Evolutionary conservation across 2,888 invertebrate species (phyloP).

Genomic region (Ophioninae sp.): DNA sequence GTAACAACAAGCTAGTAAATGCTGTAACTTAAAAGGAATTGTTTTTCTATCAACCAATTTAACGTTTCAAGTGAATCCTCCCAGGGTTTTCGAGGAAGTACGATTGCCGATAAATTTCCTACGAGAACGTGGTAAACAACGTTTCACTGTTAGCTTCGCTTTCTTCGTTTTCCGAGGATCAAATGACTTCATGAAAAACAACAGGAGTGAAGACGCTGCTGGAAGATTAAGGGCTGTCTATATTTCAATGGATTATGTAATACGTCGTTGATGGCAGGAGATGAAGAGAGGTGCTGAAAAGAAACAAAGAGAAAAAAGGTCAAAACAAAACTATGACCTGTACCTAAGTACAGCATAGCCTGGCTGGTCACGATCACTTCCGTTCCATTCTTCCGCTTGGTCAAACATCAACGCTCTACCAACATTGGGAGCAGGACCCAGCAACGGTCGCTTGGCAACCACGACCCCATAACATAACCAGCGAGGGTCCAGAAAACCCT

Average conservation of each 20-base stretch:
- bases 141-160: slow-evolving; percentile 16
- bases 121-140: slow-evolving; percentile 22
- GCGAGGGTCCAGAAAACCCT: slow-evolving; percentile 66
- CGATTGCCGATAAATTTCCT: slow-evolving; percentile 25
- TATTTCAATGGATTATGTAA: slow-evolving; percentile 60
- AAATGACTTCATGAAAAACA: slow-evolving; percentile 38
- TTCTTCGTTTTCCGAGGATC: slow-evolving; percentile 40
- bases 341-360: slow-evolving; percentile 65
- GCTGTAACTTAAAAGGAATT: background rate
- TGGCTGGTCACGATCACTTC: slow-evolving; percentile 75
- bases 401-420: slow-evolving; percentile 45
- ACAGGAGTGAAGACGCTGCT: background rate
- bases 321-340: slow-evolving; percentile 62
- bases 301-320: slow-evolving; percentile 9
- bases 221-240: slow-evolving; percentile 25
- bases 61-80: background rate
- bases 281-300: background rate
- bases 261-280: slow-evolving; percentile 59
- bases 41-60: background rate
- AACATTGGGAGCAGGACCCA: slow-evolving; percentile 29
- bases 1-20: background rate
- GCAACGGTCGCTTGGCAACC: slow-evolving; percentile 59
- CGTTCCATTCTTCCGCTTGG: slow-evolving; percentile 67
- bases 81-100: background rate
- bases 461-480: slow-evolving; percentile 63